Percentiles rank a stretch among this genome's conserved stretches.
These are phyloP conservation scores for Trileptium ribeirensis DNA, from an alignment of 2,888 invertebrate species.

Conservation along the genomic window DNA sequence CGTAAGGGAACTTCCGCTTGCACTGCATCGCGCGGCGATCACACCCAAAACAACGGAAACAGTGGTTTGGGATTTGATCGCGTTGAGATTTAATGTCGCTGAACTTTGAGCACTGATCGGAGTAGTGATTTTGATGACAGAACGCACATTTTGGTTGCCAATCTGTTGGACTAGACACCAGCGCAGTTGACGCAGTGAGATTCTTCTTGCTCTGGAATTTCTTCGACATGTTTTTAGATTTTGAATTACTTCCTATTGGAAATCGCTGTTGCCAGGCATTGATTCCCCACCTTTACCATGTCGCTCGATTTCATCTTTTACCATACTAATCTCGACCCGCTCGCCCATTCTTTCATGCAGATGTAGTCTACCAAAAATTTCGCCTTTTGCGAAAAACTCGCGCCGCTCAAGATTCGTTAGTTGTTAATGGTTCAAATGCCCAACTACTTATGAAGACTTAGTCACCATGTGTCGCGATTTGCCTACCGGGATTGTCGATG, in stretches of 20 bases:
- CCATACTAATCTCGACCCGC: too few relatives aligned
- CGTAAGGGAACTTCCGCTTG: background rate
- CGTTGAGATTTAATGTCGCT: background rate
- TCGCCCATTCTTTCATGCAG: too few relatives aligned
- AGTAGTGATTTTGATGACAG: background rate
- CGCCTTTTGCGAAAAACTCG: too few relatives aligned
- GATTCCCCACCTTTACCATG: background rate
- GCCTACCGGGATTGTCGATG: too few relatives aligned
- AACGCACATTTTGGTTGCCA: background rate
- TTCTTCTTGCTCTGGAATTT: background rate
- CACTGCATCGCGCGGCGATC: background rate
- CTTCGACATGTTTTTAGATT: too few relatives aligned
- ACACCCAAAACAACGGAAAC: conserved; percentile 2
- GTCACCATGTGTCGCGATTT: too few relatives aligned
- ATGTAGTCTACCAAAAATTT: too few relatives aligned
- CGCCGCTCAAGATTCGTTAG: too few relatives aligned
- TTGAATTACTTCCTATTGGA: too few relatives aligned
- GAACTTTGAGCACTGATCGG: conserved; percentile 7
- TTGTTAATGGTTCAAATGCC: too few relatives aligned
- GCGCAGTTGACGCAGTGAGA: background rate
- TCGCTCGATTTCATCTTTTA: background rate
- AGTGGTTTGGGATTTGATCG: background rate
- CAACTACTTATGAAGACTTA: too few relatives aligned
- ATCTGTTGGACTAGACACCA: background rate
- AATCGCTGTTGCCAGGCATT: background rate